Percentiles rank a stretch among this genome's conserved stretches.
These are phyloP conservation scores for Callopanchax toddi DNA, from an alignment of 2,113 vertebrate species.

Conservation along the genomic window DNA sequence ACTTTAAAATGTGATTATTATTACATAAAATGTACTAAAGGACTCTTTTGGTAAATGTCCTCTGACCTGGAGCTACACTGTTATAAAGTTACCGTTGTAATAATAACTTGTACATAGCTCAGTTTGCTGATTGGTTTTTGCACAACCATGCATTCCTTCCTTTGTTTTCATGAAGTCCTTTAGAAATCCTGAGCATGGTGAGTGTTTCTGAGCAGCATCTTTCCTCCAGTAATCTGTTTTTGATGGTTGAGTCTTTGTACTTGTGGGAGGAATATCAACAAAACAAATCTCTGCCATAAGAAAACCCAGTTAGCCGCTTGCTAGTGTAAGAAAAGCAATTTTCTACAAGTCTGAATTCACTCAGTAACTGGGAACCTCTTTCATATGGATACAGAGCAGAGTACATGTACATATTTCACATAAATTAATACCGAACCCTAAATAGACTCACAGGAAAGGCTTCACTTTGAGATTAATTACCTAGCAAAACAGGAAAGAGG, in stretches of 20 bases:
- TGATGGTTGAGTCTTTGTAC: neutral
- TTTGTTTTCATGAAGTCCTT: too few relatives aligned
- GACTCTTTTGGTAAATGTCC: too few relatives aligned
- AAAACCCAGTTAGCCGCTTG: neutral
- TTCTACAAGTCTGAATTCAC: neutral
- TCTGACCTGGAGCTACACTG: too few relatives aligned
- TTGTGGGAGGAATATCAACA: neutral
- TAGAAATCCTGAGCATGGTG: neutral
- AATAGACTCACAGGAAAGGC: too few relatives aligned
- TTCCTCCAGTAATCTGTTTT: neutral
- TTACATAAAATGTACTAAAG: too few relatives aligned
- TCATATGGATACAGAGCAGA: neutral
- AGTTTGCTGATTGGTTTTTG: too few relatives aligned
- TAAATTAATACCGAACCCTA: neutral
- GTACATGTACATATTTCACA: neutral
- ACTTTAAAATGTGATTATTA: too few relatives aligned
- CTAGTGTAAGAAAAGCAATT: neutral
- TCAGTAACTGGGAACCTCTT: neutral
- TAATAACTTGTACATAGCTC: too few relatives aligned
- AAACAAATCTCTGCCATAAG: neutral
- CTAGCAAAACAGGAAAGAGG: too few relatives aligned
- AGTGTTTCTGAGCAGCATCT: neutral
- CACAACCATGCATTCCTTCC: too few relatives aligned
- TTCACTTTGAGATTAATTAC: too few relatives aligned
- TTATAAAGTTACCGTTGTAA: too few relatives aligned